These are phyloP conservation scores for Lepidotrigona ventralis DNA, from an alignment of 1,140 invertebrate species.

Conservation along the genomic window DNA sequence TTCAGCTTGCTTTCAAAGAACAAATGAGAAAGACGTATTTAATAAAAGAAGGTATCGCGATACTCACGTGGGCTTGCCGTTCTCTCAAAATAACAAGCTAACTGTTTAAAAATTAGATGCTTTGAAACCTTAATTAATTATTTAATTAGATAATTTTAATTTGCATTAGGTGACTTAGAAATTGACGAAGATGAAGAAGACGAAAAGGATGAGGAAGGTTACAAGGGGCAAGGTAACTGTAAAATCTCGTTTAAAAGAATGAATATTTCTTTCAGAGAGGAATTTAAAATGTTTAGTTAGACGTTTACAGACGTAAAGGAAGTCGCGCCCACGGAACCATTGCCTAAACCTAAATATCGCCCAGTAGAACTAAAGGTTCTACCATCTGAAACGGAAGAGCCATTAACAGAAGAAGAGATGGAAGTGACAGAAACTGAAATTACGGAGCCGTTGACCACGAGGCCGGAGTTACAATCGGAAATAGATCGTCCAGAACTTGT, in stretches of 20 bases:
- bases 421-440: slow-evolving; percentile 21
- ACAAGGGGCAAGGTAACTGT: neutral
- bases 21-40: slow-evolving; percentile 45
- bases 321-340: too few species aligned
- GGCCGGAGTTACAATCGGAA: slow-evolving; percentile 12
- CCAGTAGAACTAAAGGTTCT: neutral
- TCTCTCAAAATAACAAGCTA: neutral
- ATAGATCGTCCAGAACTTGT: neutral
- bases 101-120: neutral
- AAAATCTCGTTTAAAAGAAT: neutral
- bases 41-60: slow-evolving; percentile 1
- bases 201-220: slow-evolving; percentile 1
- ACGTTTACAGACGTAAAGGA: neutral
- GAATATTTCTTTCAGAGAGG: neutral
- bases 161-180: neutral
- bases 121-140: too few species aligned
- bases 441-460: neutral
- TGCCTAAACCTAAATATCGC: slow-evolving; percentile 2
- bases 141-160: too few species aligned
- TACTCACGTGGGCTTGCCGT: neutral
- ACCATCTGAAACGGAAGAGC: slow-evolving; percentile 1
- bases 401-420: neutral
- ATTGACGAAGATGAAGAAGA: neutral
- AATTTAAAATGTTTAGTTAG: neutral
- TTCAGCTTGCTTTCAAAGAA: slow-evolving; percentile 59